phyloP scores from a whole-genome alignment of 2,888 invertebrate genomes.

The Tricholauxania praeusta region DNA sequence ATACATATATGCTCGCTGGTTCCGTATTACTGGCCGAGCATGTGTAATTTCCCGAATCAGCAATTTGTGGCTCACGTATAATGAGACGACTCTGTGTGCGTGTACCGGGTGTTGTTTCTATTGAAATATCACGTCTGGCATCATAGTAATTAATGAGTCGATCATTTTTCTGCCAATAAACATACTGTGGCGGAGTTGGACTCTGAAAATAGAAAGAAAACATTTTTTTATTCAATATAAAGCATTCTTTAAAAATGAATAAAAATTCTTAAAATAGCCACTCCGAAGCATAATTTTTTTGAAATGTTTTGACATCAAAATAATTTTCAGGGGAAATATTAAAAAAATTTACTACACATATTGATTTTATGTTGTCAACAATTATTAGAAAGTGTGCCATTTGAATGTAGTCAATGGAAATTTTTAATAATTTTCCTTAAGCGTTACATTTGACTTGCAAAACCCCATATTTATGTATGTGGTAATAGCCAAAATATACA shows the following conservation, averaged over 20 bases:
- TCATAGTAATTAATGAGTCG: conserved; percentile 94
- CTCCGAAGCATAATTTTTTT: no score
- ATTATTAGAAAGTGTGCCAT: no score
- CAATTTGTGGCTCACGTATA: conserved; percentile 84
- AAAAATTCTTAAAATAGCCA: no score
- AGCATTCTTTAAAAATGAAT: conserved; percentile 9
- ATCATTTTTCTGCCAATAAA: conserved; percentile 96
- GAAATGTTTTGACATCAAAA: no score
- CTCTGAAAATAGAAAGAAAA: conserved; percentile 72
- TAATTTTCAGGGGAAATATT: no score
- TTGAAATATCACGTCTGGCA: conserved; percentile 82
- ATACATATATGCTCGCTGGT: conserved; percentile 89
- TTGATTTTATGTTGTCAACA: no score
- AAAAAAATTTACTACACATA: no score
- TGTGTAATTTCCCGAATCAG: conserved; percentile 92
- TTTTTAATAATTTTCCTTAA: no score
- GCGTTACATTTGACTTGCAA: no score
- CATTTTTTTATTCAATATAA: conserved; percentile 55
- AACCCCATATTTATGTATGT: no score
- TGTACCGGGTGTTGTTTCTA: conserved; percentile 86
- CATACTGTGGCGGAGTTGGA: conserved; percentile 92
- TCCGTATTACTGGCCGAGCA: conserved; percentile 91
- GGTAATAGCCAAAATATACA: no score
- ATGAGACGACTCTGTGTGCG: conserved; percentile 87
- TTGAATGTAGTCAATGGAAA: no score